A percentile compares a stretch with the other conserved stretches of the same genome.
Conservation (phyloP, 2,888 invertebrate genomes). For the Lepidochitona cinerea region DNA sequence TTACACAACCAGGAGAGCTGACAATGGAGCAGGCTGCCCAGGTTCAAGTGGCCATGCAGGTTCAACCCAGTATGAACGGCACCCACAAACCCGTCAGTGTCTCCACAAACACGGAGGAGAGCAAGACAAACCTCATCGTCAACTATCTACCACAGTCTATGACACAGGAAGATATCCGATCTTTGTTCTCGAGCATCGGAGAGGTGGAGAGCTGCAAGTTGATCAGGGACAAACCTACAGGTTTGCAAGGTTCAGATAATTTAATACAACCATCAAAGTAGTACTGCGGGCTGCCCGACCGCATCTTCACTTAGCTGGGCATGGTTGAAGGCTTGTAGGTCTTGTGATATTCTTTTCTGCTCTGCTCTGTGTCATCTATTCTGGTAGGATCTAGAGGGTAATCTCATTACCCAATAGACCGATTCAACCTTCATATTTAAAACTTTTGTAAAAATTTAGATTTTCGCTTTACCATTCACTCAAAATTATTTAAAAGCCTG, state of each 20-base stretch:
- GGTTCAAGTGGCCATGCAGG: slow-evolving; percentile 30
- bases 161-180: slow-evolving; percentile 99
- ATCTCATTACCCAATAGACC: background rate
- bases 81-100: slow-evolving; percentile 56
- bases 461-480: no score
- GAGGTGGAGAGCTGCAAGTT: slow-evolving; percentile 99
- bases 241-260: slow-evolving; percentile 8
- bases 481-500: no score
- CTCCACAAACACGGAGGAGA: slow-evolving; percentile 56
- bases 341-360: background rate
- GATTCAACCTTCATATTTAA: no score
- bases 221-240: slow-evolving; percentile 96
- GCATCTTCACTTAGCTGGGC: background rate
- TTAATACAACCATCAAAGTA: background rate
- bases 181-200: slow-evolving; percentile 97
- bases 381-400: background rate
- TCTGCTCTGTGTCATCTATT: background rate
- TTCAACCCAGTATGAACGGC: slow-evolving; percentile 54
- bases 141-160: slow-evolving; percentile 99
- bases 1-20: slow-evolving; percentile 56
- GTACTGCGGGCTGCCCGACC: background rate
- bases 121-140: slow-evolving; percentile 94
- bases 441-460: no score
- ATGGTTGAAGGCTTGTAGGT: background rate
- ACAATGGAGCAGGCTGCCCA: slow-evolving; percentile 55